Evolutionary conservation across 1,140 invertebrate species (phyloP), one percentile per base, ranked within the genome.

Genomic region (Amyelois transitella): DNA sequence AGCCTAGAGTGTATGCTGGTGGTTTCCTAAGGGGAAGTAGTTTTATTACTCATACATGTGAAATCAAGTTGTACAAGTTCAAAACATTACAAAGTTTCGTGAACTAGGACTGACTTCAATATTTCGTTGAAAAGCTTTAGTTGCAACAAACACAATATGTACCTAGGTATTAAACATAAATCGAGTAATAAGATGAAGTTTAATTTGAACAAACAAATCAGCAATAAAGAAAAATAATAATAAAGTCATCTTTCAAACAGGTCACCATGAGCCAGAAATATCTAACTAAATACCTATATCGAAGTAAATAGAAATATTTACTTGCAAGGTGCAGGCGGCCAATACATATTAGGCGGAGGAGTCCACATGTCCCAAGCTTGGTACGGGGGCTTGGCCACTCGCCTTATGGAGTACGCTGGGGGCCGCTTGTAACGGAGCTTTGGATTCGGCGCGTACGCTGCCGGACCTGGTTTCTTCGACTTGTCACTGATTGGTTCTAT

Each of bases 291-390:
- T n/a, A n/a, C n/a, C n/a, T 24, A 24, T 24, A 3, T 55, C 12
- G 3, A 28, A 19, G 5, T 12, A 18, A 51, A 20, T 24, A 52
- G 17, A 32, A 44, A 25, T 47, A 66, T 58, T 58, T 63, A 77
- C 77, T 57, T 69, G 14, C 47, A 45, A 10, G 69, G 71, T 44
- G 69, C 67, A 3, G 70, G 55, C 7, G 82, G 78, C 22, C 63
- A 72, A 43, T 86, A 86, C 78, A 86, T 78, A 56, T 86, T 86
- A 8, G 82, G 80, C n/a, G 80, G 70, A 0, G 77, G 75, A 0
- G 78, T 81, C 82, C 82, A 86, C 59, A 64, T 58, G 17, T 83
- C 78, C 61, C 66, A 76, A 0, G 75, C 55, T 47, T 75, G 59
- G 32, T 76, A 78, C 0, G 63, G 64, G 1, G 73, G 71, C 22